phyloP scores from a whole-genome alignment of 2,888 invertebrate species.

The Sarcophaga subvicina region DNA sequence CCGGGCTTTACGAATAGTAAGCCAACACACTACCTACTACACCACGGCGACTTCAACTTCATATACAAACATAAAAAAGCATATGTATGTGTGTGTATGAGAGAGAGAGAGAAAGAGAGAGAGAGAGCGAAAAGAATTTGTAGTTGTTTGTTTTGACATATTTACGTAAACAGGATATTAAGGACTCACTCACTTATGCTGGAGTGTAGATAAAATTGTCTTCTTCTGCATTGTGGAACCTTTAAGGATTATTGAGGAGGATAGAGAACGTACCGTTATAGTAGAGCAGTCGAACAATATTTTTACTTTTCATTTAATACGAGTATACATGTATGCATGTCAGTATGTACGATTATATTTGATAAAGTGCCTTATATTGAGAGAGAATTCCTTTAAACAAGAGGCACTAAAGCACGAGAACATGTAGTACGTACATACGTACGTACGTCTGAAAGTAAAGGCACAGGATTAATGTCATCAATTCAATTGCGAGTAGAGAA shows the following conservation, averaged over 20 bases:
- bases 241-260: not conserved
- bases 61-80: no score
- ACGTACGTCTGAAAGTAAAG: not conserved
- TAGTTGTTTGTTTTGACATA: slow-evolving; percentile 51
- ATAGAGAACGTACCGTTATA: not conserved
- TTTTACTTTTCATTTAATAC: not conserved
- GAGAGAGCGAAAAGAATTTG: slow-evolving; percentile 16
- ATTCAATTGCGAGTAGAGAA: slow-evolving; percentile 53
- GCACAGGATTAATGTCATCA: slow-evolving; percentile 63
- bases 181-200: slow-evolving; percentile 50
- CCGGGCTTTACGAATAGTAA: no score
- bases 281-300: not conserved
- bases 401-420: not conserved
- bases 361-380: slow-evolving; percentile 40
- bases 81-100: not conserved
- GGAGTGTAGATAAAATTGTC: slow-evolving; percentile 34
- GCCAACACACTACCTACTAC: no score
- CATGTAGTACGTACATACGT: not conserved
- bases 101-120: not conserved
- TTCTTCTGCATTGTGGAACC: not conserved
- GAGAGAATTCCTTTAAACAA: slow-evolving; percentile 1
- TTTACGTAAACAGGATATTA: slow-evolving; percentile 60
- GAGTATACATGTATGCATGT: not conserved
- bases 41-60: no score
- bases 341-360: slow-evolving; percentile 30